These are phyloP conservation scores for Andrena bucephala DNA, from an alignment of 2,888 invertebrate species.

Conservation along the genomic window DNA sequence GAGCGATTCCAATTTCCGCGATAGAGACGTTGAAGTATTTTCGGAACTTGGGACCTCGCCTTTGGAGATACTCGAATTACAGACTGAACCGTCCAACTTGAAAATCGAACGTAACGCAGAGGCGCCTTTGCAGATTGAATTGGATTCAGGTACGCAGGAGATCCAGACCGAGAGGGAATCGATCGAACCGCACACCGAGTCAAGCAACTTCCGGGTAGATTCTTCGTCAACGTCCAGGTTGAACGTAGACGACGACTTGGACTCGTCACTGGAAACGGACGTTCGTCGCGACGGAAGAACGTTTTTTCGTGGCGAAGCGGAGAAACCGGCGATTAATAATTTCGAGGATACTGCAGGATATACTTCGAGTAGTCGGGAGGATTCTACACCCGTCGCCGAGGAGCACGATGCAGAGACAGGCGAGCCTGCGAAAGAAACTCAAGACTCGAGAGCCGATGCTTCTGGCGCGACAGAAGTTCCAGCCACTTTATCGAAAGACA, in stretches of 20 bases:
- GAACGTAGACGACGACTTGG: not conserved
- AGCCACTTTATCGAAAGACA: slow-evolving; percentile 11
- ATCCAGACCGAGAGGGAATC: not conserved
- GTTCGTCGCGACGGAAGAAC: not conserved
- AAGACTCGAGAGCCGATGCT: not conserved
- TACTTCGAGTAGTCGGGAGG: not conserved
- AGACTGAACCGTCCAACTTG: not conserved
- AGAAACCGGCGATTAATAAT: slow-evolving; percentile 28
- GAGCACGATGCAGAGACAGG: not conserved
- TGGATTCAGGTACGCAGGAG: too few relatives aligned
- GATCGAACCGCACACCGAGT: not conserved
- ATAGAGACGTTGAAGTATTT: slow-evolving; percentile 22
- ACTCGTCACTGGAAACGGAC: not conserved
- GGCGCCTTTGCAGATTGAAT: not conserved
- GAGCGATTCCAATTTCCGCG: not conserved
- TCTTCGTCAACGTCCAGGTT: not conserved
- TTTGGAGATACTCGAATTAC: slow-evolving; percentile 9
- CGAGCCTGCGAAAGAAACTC: not conserved
- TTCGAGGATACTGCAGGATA: not conserved
- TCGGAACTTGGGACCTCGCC: not conserved
- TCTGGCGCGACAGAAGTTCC: slow-evolving; percentile 1
- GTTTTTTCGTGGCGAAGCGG: slow-evolving; percentile 39
- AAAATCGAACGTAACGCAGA: not conserved
- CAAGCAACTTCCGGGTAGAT: too few relatives aligned
- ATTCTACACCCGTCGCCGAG: slow-evolving; percentile 1